These are phyloP conservation scores for Mormyrus lacerda DNA, from an alignment of 2,113 vertebrate genomes.

Conservation along the genomic window DNA sequence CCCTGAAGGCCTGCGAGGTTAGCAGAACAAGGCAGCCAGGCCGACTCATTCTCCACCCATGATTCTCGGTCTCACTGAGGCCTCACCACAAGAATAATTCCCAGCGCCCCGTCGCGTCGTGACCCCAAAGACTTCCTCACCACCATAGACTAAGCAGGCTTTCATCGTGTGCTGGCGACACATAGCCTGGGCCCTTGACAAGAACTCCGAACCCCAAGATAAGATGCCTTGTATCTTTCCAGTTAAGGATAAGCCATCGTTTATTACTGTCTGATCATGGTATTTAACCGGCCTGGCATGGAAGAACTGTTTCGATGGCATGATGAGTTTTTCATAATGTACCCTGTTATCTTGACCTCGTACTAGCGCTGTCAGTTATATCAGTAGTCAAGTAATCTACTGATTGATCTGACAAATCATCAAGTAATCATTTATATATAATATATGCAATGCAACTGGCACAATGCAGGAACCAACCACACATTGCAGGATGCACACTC, in stretches of 20 bases:
- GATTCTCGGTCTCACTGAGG: constrained; percentile 45
- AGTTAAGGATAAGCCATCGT: background rate
- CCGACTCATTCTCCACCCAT: constrained; percentile 21
- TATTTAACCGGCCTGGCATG: background rate
- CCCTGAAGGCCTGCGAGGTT: background rate
- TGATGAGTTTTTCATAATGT: background rate
- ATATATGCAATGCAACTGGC: no score
- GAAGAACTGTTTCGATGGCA: background rate
- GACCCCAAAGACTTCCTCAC: background rate
- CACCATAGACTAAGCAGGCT: background rate
- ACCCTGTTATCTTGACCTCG: background rate
- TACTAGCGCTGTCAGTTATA: background rate
- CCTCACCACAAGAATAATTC: constrained; percentile 40
- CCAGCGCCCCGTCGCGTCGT: background rate
- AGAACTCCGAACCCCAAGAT: background rate
- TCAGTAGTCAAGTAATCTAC: background rate
- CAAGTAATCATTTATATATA: no score
- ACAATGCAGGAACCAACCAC: no score
- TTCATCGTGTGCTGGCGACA: background rate
- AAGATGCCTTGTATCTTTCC: background rate
- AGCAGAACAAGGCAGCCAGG: background rate
- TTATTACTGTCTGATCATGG: background rate
- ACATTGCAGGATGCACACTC: no score
- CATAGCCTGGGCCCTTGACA: background rate
- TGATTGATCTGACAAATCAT: no score